Percentiles rank a stretch among this genome's conserved stretches.
Conservation (phyloP, 2,888 invertebrate species). For the Sesamia inferens region DNA sequence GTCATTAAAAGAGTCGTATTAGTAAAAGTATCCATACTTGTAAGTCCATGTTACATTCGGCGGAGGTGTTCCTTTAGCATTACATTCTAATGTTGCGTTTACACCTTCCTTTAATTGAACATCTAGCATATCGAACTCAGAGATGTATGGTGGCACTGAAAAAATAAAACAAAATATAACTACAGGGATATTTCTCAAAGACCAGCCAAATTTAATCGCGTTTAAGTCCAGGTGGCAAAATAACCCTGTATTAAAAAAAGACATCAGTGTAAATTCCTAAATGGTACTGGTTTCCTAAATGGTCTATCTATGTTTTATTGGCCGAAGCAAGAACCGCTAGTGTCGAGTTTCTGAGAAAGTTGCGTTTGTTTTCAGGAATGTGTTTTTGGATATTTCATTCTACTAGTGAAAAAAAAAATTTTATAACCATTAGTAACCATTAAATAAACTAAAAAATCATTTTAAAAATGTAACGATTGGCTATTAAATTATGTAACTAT, state of each 20-base stretch:
- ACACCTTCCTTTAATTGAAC: constrained; percentile 81
- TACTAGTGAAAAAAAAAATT: too few relatives aligned
- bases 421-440: too few relatives aligned
- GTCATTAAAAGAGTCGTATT: too few relatives aligned
- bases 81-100: constrained; percentile 84
- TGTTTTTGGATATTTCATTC: background rate
- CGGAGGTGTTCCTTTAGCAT: constrained; percentile 82
- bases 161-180: background rate
- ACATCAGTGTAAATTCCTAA: too few relatives aligned
- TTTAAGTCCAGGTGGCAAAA: too few relatives aligned
- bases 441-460: too few relatives aligned
- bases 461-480: too few relatives aligned
- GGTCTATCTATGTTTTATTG: background rate
- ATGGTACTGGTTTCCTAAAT: too few relatives aligned
- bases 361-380: background rate
- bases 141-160: constrained; percentile 78
- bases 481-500: too few relatives aligned
- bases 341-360: background rate
- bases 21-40: constrained; percentile 71
- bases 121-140: constrained; percentile 80
- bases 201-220: too few relatives aligned
- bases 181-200: background rate
- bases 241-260: too few relatives aligned
- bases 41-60: constrained; percentile 84
- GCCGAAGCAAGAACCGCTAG: background rate